Base-by-base conservation (phyloP, 2,888 invertebrate genomes). In the Bellardia pandia region DNA sequence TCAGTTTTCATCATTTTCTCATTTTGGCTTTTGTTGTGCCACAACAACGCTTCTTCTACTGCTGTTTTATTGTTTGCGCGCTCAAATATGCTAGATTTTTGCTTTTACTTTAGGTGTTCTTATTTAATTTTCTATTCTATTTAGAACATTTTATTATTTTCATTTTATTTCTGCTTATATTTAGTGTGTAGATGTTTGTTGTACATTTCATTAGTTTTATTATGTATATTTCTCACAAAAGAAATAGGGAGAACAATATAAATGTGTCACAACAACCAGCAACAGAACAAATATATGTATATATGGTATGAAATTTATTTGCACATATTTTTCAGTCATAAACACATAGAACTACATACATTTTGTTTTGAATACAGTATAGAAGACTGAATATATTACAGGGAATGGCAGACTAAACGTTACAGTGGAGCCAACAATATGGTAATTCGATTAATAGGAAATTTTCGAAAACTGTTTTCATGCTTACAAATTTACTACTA, bases 131-230 rank as follows among this genome's bases (percentile, higher is more conserved):
- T 37, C 37, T 37, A 4, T 37, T 37, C 37, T 37, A 37, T 37
- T 37, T 37, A 37, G 37, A 37, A 37, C 37, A 4, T 37, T 58
- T 14, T 3, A 30, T 56, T 71, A 6, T 37, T 58, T 14, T 3
- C n/a, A 48, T 71, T 78, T 16, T 62, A 51, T 33, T 62, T 30
- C 42, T 48, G 53, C 14, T 68, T 37, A 64, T 4, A 64, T 37
- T 30, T 16, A 40, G 14, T 68, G 33, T 37, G 5, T 37, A 6
- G 4, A 4, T 37, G 5, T 68, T 53, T 58, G 42, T 42, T 48
- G 66, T 75, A 56, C 30, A 75, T 82, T 86, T 76, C 76, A 86
- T 86, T 82, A 83, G 69, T 79, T 83, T 79, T 75, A 80, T 80
- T 83, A 76, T 75, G 76, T 71, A 64, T 66, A 79, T 79, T 76